Conservation (phyloP, 2,797 vertebrate species). For the Buceros bicornis region DNA sequence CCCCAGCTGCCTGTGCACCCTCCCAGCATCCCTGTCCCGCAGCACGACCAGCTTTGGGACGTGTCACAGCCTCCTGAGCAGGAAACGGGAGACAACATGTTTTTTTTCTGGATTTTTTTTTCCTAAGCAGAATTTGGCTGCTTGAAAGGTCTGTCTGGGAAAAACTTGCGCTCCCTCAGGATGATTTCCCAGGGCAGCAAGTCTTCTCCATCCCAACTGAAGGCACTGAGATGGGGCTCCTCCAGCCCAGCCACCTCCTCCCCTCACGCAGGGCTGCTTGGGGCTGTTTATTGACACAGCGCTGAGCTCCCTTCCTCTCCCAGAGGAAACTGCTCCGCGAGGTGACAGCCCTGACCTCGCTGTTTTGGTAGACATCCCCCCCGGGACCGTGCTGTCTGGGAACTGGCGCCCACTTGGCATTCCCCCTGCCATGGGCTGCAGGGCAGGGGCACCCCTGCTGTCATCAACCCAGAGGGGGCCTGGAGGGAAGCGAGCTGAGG, state of each 20-base stretch:
- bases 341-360: background rate
- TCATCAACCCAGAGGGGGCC: background rate
- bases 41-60: background rate
- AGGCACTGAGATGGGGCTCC: background rate
- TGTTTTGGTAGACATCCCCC: background rate
- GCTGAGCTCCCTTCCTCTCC: conserved; percentile 2
- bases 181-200: background rate
- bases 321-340: background rate
- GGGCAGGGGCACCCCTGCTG: background rate
- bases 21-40: background rate
- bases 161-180: accelerated
- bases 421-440: accelerated
- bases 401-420: background rate
- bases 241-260: background rate
- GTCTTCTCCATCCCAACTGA: background rate
- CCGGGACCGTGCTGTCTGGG: background rate
- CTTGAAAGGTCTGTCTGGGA: background rate
- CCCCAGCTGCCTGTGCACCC: too few species aligned
- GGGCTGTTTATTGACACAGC: conserved; percentile 61
- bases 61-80: background rate
- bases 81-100: background rate
- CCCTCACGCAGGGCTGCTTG: accelerated
- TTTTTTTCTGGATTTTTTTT: background rate
- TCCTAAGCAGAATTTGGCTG: background rate
- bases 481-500: background rate